These are phyloP conservation scores for Papilio glaucus DNA, from an alignment of 1,140 invertebrate genomes.

Conservation along the genomic window DNA sequence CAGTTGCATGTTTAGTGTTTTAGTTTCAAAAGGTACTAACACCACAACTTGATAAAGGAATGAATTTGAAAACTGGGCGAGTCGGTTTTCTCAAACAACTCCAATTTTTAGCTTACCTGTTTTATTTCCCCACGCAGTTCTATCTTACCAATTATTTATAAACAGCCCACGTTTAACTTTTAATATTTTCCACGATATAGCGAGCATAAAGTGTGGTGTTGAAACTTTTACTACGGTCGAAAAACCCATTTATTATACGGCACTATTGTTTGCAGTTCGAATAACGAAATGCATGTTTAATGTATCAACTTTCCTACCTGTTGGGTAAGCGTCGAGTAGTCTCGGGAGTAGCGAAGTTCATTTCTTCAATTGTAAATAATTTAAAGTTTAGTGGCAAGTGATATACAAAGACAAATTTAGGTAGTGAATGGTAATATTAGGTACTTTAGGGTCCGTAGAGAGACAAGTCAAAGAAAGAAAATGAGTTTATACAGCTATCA, in stretches of 20 bases:
- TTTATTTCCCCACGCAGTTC: not conserved
- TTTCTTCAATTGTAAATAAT: not conserved
- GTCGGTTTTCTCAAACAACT: not conserved
- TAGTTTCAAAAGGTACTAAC: too few species aligned
- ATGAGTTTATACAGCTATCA: too few species aligned
- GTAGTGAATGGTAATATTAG: too few species aligned
- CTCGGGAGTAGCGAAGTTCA: too few species aligned
- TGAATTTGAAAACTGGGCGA: too few species aligned
- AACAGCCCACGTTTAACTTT: not conserved
- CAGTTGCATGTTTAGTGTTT: too few species aligned
- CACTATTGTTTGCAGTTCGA: not conserved
- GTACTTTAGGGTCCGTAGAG: too few species aligned
- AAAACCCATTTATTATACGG: not conserved
- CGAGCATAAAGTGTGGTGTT: not conserved
- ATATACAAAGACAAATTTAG: too few species aligned
- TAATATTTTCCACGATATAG: not conserved
- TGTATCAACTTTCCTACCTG: not conserved
- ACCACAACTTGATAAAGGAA: too few species aligned
- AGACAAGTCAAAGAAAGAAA: too few species aligned
- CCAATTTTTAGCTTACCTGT: not conserved
- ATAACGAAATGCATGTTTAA: not conserved
- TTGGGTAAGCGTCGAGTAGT: too few species aligned
- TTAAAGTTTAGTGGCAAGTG: too few species aligned
- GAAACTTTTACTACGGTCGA: not conserved
- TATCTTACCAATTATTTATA: not conserved